phyloP scores from a whole-genome alignment of 2,113 vertebrate genomes.

The Erythrocercus mccallii region DNA sequence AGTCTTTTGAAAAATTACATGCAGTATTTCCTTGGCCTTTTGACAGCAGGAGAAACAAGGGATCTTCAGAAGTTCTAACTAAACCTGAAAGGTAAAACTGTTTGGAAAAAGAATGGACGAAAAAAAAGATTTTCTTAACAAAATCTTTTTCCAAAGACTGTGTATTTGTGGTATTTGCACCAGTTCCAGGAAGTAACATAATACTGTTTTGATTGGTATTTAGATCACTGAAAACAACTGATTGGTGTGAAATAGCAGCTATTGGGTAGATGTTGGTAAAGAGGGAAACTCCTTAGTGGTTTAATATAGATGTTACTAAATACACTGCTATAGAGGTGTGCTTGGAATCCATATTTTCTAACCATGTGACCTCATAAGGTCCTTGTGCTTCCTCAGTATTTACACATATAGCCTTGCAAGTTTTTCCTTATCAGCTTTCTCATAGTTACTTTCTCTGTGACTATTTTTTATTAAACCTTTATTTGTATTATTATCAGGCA shows the following conservation, averaged over 20 bases:
- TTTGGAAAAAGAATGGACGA: background rate
- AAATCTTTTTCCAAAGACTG: background rate
- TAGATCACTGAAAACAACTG: background rate
- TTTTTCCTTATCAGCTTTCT: background rate
- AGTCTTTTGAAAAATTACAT: background rate
- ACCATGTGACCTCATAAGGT: background rate
- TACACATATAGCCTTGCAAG: background rate
- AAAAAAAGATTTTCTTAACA: background rate
- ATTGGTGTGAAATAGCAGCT: background rate
- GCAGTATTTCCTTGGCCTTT: background rate
- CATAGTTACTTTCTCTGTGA: background rate
- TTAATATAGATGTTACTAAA: background rate
- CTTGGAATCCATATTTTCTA: background rate
- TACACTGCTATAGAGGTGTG: background rate
- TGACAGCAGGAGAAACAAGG: background rate
- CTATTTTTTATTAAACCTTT: slow-evolving; percentile 9
- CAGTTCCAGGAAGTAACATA: background rate
- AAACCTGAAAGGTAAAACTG: background rate
- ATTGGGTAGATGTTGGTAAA: background rate
- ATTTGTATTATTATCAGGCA: background rate
- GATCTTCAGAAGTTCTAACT: background rate
- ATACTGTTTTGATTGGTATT: background rate
- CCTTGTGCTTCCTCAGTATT: background rate
- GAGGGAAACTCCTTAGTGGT: background rate
- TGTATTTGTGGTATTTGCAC: background rate